Conservation (phyloP, 2,888 invertebrate genomes). For the Polyommatus iphigenia region DNA sequence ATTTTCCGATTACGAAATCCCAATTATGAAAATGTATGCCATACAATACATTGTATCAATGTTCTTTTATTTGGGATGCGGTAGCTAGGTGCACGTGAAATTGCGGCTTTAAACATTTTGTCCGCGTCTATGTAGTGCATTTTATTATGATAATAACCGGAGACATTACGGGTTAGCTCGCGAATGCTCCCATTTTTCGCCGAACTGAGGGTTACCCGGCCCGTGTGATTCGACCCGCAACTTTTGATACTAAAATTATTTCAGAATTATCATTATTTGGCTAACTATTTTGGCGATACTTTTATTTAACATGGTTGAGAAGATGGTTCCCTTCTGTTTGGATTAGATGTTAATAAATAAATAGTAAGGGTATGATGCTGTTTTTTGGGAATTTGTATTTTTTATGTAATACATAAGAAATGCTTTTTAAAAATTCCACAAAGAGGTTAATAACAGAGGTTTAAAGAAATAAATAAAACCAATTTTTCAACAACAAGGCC, state of each 20-base stretch:
- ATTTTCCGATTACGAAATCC: not conserved
- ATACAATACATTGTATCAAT: slow-evolving; percentile 23
- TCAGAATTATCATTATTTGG: not conserved
- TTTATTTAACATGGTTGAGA: not conserved
- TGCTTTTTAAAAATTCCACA: too few species aligned
- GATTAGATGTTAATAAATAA: too few species aligned
- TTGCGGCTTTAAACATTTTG: slow-evolving; percentile 51
- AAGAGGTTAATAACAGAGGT: too few species aligned
- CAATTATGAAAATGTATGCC: not conserved
- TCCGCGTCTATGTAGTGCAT: slow-evolving; percentile 56
- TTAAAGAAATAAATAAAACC: too few species aligned
- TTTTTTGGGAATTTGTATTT: too few species aligned
- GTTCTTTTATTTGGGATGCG: slow-evolving; percentile 44
- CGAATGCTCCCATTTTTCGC: slow-evolving; percentile 68
- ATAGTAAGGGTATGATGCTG: too few species aligned
- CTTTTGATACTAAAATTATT: slow-evolving; percentile 45
- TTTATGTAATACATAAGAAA: too few species aligned
- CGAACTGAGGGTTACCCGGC: slow-evolving; percentile 53
- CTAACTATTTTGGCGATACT: not conserved
- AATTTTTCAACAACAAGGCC: too few species aligned
- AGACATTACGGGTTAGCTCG: slow-evolving; percentile 66
- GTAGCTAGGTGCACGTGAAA: slow-evolving; percentile 52
- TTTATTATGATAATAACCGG: slow-evolving; percentile 72
- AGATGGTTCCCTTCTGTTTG: too few species aligned
- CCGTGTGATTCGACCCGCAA: slow-evolving; percentile 44